Base-by-base conservation (phyloP, 2,888 invertebrate genomes). In the Criorhina ranunculi region DNA sequence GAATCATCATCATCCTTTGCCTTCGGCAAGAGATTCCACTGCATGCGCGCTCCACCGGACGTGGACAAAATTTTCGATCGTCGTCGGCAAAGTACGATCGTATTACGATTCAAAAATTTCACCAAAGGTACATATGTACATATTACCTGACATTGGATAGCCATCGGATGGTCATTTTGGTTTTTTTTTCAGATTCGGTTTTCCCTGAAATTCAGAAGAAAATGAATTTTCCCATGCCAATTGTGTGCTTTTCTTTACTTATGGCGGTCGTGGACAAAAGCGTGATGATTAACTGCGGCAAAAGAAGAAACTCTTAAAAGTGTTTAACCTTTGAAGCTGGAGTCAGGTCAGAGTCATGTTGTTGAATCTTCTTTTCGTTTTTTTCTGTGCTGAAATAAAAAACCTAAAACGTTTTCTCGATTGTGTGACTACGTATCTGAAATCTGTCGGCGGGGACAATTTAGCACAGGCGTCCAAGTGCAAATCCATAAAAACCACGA, bases 271-370 rank as follows among this genome's bases (percentile, higher is more conserved):
- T 33, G 53, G 19, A 64, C 4, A 24, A 66, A 66, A 72, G 62
- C 70, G 60, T 60, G 33, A 78, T 78, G 82, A 73, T 69, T 76
- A 69, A 81, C 76, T 29, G 33, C 15, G 44, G 55, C 69, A 37
- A 19, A 11, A 70, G 64, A 70, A 77, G 78, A 82, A 76, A 77
- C 70, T 70, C 37, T 8, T 29, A 33, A 69, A 69, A 46, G 53
- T 73, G 78, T 62, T 83, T 78, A 73, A 83, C 82, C 82, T 83
- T 67, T 66, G 5, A 12, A 51, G 70, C 44, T 40, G 46, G 44
- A 78, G 60, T 67, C 55, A 37, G 82, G 82, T 78, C 78, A 82
- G 53, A 78, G 67, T 83, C 82, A 83, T 73, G 82, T 67, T 40
- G 57, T 49, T 62, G 70, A 31, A 44, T 62, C 17, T 15, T 44